Evolutionary conservation across 2,113 vertebrate genomes (phyloP).

Genomic region (Vanacampus margaritifer): DNA sequence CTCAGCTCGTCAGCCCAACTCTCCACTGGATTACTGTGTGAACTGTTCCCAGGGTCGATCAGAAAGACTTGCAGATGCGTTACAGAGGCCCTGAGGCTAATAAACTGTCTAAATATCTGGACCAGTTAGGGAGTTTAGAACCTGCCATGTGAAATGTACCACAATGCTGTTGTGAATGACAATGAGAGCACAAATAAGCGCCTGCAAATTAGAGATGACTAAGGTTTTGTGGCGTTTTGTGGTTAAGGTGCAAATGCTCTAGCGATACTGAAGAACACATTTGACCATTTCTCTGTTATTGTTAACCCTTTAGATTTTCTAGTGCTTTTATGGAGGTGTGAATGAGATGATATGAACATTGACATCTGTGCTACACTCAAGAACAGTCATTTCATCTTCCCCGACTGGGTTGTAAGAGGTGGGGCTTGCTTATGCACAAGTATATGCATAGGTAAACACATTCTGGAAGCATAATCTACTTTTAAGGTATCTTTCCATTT

Average conservation of each 20-base stretch:
- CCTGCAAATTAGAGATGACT: background rate
- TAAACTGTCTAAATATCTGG: background rate
- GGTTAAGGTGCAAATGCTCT: background rate
- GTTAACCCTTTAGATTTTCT: background rate
- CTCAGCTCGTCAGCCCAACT: background rate
- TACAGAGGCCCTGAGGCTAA: background rate
- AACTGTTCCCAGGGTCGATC: background rate
- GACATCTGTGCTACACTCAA: background rate
- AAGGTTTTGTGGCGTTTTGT: background rate
- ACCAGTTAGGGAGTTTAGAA: background rate
- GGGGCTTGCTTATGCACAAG: no score
- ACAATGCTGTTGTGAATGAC: background rate
- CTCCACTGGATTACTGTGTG: conserved; percentile 2
- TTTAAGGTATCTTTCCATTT: no score
- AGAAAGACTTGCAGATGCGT: background rate
- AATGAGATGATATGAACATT: background rate
- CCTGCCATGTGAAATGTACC: background rate
- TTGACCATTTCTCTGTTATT: background rate
- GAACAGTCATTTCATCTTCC: no score
- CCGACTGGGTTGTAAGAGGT: no score
- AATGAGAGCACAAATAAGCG: background rate
- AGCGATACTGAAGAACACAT: background rate
- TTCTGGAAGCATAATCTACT: no score
- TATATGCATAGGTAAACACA: no score
- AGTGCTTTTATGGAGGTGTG: background rate